Conservation (phyloP, 1,140 invertebrate genomes). For the Zaprionus camerounensis region DNA sequence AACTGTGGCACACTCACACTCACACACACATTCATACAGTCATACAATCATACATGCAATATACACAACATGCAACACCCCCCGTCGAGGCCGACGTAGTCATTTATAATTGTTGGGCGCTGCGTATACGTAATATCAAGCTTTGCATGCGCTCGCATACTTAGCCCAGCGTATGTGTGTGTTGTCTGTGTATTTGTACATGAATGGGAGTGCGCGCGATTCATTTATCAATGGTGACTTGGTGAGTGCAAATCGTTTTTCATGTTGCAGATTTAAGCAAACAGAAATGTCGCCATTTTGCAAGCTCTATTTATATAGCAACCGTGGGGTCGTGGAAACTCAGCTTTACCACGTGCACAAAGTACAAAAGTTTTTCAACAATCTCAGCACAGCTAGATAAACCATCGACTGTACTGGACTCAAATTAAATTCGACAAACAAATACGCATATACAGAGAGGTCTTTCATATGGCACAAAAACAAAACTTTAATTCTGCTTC, state of each 20-base stretch:
- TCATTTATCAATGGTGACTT: conserved; percentile 69
- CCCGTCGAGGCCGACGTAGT: conserved; percentile 22
- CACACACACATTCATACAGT: neutral
- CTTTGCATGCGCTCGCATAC: conserved; percentile 18
- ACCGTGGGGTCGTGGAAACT: conserved; percentile 3
- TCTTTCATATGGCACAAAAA: neutral
- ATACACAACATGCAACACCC: conserved; percentile 3
- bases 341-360: conserved; percentile 1
- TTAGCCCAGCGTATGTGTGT: neutral
- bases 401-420: conserved; percentile 38
- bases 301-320: conserved; percentile 33
- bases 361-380: conserved; percentile 30
- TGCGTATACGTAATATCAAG: conserved; percentile 61
- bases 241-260: conserved; percentile 59
- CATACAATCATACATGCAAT: conserved; percentile 5
- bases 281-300: conserved; percentile 65
- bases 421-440: conserved; percentile 50
- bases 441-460: neutral
- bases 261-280: conserved; percentile 73
- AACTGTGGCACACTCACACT: conserved; percentile 46
- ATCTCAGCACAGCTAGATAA: conserved; percentile 25
- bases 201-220: conserved; percentile 12
- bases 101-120: conserved; percentile 73
- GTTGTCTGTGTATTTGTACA: conserved; percentile 17
- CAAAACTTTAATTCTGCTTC: neutral